Evolutionary conservation across 2,113 vertebrate genomes (phyloP).

Genomic region (Delphinus delphis): DNA sequence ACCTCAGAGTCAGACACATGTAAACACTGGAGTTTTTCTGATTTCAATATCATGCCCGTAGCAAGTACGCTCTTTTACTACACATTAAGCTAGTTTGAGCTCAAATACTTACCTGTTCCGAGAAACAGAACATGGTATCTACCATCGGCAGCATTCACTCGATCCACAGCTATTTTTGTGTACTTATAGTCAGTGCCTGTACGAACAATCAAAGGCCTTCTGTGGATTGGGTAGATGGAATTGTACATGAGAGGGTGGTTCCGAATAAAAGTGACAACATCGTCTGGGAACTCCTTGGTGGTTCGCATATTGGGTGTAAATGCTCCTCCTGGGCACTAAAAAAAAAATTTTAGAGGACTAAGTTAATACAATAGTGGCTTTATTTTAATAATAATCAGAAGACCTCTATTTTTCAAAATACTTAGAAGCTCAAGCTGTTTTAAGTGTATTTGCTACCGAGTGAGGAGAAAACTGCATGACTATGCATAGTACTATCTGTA

Average conservation of each 20-base stretch:
- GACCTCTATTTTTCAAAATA: not conserved
- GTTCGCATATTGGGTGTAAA: conserved; percentile 95
- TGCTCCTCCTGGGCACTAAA: conserved; percentile 96
- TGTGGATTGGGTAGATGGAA: conserved; percentile 92
- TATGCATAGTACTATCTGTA: not conserved
- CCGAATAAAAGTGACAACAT: conserved; percentile 96
- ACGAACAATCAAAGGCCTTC: conserved; percentile 92
- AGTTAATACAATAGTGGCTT: not conserved
- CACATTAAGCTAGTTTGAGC: not conserved
- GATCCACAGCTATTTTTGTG: conserved; percentile 94
- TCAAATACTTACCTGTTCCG: conserved; percentile 90
- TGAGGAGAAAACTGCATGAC: not conserved
- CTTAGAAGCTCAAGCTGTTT: not conserved
- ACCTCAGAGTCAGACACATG: not conserved
- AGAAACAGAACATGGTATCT: conserved; percentile 97
- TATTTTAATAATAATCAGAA: not conserved
- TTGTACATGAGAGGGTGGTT: conserved; percentile 99
- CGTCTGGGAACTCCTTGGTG: conserved; percentile 98
- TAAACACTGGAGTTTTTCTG: not conserved
- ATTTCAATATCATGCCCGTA: not conserved
- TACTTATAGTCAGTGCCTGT: conserved; percentile 96
- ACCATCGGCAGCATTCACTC: conserved; percentile 94
- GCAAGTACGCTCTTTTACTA: not conserved
- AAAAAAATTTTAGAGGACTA: not conserved
- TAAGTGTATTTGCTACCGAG: not conserved